Evolutionary conservation across 2,113 vertebrate genomes (phyloP), one percentile per base, ranked within the genome.

Genomic region (Ailuropoda melanoleuca): DNA sequence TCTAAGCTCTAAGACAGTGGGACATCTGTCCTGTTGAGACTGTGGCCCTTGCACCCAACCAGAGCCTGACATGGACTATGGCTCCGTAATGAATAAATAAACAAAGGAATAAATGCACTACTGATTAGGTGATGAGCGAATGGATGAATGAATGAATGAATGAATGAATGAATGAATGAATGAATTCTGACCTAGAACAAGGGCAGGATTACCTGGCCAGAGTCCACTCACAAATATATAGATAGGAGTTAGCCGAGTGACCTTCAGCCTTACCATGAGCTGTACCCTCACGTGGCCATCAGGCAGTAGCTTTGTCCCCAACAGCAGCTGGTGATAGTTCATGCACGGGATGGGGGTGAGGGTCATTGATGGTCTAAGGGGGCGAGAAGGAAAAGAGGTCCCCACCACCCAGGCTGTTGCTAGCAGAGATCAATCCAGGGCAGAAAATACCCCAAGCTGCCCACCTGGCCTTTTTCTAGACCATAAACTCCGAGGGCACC

Each of bases 111-210:
- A 64, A 85, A 66, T 46, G 10, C 0, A 62, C 4, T 39, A 68
- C 48, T 26, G 55, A 74, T 29, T 15, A 62, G 18, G n/a, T 56
- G 8, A 50, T 13, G 11, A 68, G 31, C 9, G 13, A 62, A 34
- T 11, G 31, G 37, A 29, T 58, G 72, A 74, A 39, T 23, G 19
- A 64, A 31, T 12, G 46, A n/a, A 31, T 55, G 55, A 68, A 31
- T 11, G 17, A 55, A 29, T 86, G 81, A 56, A 75, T 12, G 46
- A n/a, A 31, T 55, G 55, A 68, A 31, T 11, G 17, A 55, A 29
- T 86, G 81, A 56, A 75, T 24, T 92, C 62, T 88, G 53, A 77
- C n/a, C 93, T 43, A 56, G 48, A 95, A 86, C 11, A 77, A 93
- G 24, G 21, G 50, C 72, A 81, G 26, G 18, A 60, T 80, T 81